Base-by-base conservation (phyloP, 2,888 invertebrate species). In the Apamea monoglypha region DNA sequence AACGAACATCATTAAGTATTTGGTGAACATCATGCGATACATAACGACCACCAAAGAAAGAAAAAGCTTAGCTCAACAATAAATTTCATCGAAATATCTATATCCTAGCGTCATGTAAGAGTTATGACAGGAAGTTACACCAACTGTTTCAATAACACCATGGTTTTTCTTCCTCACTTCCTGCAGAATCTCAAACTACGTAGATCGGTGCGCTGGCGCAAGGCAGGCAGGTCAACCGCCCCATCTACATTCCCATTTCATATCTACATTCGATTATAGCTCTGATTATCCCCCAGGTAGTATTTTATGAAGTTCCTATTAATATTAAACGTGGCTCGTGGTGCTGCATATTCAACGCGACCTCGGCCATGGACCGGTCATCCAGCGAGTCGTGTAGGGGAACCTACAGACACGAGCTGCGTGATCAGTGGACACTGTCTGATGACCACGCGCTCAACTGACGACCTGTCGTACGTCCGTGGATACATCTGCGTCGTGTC, bases 351-450 rank as follows among this genome's bases (percentile, higher is more conserved):
- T 95, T 95, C 94, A 96, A 92, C 90, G 93, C 90, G 92, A 92
- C 94, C 92, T 92, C 95, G 96, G 94, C 92, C 94, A 93, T 94
- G 94, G 95, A 94, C 94, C 95, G 96, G 95, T 94, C 95, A 94
- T 92, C 92, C 92, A 91, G 36, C n/a, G 61, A 61, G 36, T 89
- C 91, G 91, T 87, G 82, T 86, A 44, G 82, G 84, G 70, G 78
- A 87, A 81, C 79, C 81, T 83, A 83, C 69, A 71, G 80, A 86
- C 81, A 81, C 80, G 74, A 84, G 66, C 50, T 78, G 40, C 73
- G 68, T 32, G 61, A 77, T 61, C 59, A 53, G 73, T 59, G 78
- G 70, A 53, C 66, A 74, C 50, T 66, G 72, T 73, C 81, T 81
- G 68, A 71, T 50, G n/a, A 83, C 74, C 78, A 83, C 64, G 69